Evolutionary conservation across 2,888 invertebrate species (phyloP).

Genomic region (Psococerastis gibbosa): DNA sequence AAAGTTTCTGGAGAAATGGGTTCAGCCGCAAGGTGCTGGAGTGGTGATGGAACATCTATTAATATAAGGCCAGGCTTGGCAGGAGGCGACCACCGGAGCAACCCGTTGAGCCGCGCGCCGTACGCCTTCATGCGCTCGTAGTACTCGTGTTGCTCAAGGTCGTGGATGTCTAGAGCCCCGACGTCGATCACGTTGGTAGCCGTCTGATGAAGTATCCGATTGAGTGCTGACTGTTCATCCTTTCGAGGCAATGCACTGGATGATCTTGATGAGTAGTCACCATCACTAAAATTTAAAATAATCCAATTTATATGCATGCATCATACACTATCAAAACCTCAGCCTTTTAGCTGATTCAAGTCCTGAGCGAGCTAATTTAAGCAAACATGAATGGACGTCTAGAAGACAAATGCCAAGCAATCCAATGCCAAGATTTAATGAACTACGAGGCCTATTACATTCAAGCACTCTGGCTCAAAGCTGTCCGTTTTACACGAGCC

Average conservation of each 20-base stretch:
- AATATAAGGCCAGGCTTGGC: slow-evolving; percentile 33
- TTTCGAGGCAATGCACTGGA: slow-evolving; percentile 49
- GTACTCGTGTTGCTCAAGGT: slow-evolving; percentile 75
- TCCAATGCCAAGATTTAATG: too few species aligned
- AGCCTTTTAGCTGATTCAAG: too few species aligned
- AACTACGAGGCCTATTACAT: too few species aligned
- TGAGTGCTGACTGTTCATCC: slow-evolving; percentile 80
- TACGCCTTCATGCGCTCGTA: slow-evolving; percentile 61
- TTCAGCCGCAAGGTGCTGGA: slow-evolving; percentile 41
- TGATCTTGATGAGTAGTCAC: slow-evolving; percentile 41
- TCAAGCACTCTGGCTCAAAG: too few species aligned
- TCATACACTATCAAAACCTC: too few species aligned
- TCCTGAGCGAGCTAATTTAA: too few species aligned
- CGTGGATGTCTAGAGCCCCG: slow-evolving; percentile 74
- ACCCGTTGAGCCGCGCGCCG: slow-evolving; percentile 19
- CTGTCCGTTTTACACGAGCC: too few species aligned
- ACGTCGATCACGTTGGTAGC: slow-evolving; percentile 91
- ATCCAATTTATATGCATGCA: too few species aligned
- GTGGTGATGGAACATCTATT: slow-evolving; percentile 55
- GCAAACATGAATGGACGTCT: too few species aligned
- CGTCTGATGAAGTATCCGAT: slow-evolving; percentile 74
- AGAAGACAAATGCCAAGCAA: too few species aligned
- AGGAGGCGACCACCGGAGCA: slow-evolving; percentile 18
- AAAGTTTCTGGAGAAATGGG: slow-evolving; percentile 42
- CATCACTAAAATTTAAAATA: slow-evolving; percentile 35